Evolutionary conservation across 2,113 vertebrate genomes (phyloP), one percentile per base, ranked within the genome.

Genomic region (Apus apus): DNA sequence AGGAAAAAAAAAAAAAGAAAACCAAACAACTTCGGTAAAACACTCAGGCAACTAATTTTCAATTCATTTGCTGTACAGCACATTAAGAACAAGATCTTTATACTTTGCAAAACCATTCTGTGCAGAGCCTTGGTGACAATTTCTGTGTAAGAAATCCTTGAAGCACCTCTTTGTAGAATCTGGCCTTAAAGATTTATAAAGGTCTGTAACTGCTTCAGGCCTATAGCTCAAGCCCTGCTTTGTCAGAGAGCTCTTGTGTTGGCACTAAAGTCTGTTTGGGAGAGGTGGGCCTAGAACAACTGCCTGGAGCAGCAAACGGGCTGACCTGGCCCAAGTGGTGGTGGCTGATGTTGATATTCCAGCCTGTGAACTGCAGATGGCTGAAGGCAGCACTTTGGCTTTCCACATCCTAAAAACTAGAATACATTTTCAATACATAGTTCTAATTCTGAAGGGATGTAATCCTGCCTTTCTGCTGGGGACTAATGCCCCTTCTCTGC

Each of bases 51-150:
- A 1, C 8, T 77, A 1, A 23, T 75, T 70, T 58, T 80, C 30
- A 54, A 3, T 51, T 54, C 45, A 38, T 26, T 19, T 84, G 26
- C 68, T 65, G 67, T 10, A 45, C 61, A 27, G 14, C 17, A 11
- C 0, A 0, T 34, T 48, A 17, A 25, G 56, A 60, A 30, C 14
- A 6, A 14, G 20, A 65, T 48, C 38, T 51, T 51, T 5, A 4
- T 43, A 20, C 43, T 75, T 53, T 40, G 36, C 45, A 57, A 30
- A 82, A n/a, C 50, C 19, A 12, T 9, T 1, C 22, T 40, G 34
- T 5, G 53, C 46, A 60, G 71, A 67, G 34, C 57, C 23, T 32
- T 25, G 34, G 57, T 74, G 79, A 16, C 15, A 23, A 11, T 54
- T 75, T 26, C 48, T 43, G 34, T 29, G 7, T 30, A 15, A 61